Conservation (phyloP, 2,113 vertebrate species). For the Dascyllus trimaculatus region DNA sequence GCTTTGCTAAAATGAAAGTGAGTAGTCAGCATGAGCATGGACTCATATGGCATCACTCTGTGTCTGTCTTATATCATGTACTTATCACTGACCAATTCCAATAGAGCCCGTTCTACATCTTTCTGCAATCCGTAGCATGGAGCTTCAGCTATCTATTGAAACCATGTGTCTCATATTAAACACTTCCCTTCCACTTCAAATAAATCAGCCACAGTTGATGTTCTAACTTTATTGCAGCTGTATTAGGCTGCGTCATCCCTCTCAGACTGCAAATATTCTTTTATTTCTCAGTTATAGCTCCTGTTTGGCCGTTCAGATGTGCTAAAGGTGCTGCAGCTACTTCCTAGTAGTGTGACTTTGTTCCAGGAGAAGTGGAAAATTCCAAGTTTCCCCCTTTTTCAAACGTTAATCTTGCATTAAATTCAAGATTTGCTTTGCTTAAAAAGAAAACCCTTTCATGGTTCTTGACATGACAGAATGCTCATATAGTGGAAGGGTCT, state of each 20-base stretch:
- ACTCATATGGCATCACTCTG: constrained; percentile 57
- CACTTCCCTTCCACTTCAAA: constrained; percentile 86
- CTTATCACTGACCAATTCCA: constrained; percentile 78
- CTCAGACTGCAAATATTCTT: constrained; percentile 61
- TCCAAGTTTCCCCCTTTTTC: constrained; percentile 26
- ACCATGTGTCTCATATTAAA: constrained; percentile 86
- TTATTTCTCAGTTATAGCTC: constrained; percentile 67
- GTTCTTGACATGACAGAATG: constrained; percentile 40
- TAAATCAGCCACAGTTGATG: constrained; percentile 85
- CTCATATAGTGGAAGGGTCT: constrained; percentile 49
- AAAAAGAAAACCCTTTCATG: constrained; percentile 48
- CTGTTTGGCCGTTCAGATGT: constrained; percentile 30
- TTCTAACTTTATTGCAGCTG: constrained; percentile 83
- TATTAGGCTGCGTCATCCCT: constrained; percentile 71
- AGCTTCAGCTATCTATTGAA: constrained; percentile 84
- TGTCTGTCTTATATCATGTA: constrained; percentile 79
- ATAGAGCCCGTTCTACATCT: constrained; percentile 79
- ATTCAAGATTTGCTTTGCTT: constrained; percentile 58
- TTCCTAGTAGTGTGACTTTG: background rate
- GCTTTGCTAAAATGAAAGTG: background rate
- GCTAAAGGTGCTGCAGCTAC: constrained; percentile 5
- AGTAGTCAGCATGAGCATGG: constrained; percentile 23
- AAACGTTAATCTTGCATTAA: constrained; percentile 37
- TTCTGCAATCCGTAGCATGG: constrained; percentile 73
- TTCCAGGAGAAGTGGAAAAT: constrained; percentile 43